Evolutionary conservation across 1,140 invertebrate species (phyloP), one percentile per base, ranked within the genome.

Genomic region (Drosophila novamexicana): DNA sequence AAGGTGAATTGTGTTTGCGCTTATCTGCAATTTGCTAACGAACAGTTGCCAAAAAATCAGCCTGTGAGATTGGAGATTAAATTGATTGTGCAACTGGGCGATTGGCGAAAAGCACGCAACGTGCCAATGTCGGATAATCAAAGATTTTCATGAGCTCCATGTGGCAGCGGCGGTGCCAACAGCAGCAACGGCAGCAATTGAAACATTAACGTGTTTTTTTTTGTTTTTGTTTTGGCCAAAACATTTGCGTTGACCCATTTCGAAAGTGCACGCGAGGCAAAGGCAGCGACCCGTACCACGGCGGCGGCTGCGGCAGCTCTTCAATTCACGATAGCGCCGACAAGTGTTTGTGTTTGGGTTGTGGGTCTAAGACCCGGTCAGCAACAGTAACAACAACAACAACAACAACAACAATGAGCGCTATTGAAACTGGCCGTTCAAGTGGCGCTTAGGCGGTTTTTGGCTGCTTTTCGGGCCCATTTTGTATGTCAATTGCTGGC

Each of bases 391-490:
- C 59, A 61, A 45, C 61, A 58, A 22, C 42, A 44, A 44, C 42
- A 50, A 64, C 61, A 50, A 62, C 62, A 65, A 62, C 62, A 59
- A 69, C 67, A 70, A 54, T 62, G 58, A 64, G 61, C 37, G 69
- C 56, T 71, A 40, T 77, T 65, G 53, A 58, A 54, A 54, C 75
- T 86, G 75, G 80, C 82, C 77, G 79, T 79, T 88, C 77, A 74
- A 88, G 84, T 88, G 84, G 84, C 84, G 84, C 84, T 89, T 88
- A 80, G 84, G 67, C 80, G 79, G 63, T 71, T 88, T 80, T 88
- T 81, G 47, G 65, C 66, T 72, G 68, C 59, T 58, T 57, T 72
- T 75, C 14, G 9, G 71, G 67, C 70, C 45, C 47, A 67, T 70
- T 86, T 88, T 88, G 80, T 88, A 86, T 88, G 84, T 88, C 84